These are phyloP conservation scores for Rhynchomys soricoides DNA, from an alignment of 2,113 vertebrate genomes.

Conservation along the genomic window DNA sequence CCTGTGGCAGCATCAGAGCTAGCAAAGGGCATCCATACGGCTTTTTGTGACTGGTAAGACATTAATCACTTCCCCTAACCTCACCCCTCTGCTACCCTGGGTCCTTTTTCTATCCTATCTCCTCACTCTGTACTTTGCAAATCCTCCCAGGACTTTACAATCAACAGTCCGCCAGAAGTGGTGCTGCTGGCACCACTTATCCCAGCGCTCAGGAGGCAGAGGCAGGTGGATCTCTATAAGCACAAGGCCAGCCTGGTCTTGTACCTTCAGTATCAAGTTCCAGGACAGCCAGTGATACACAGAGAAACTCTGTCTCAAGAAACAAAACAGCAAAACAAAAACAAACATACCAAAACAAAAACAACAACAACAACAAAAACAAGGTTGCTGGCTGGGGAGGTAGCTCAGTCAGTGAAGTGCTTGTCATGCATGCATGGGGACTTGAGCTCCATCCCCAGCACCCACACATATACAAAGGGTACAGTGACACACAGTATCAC, in stretches of 20 bases:
- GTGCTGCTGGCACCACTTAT: not conserved
- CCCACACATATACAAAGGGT: not conserved
- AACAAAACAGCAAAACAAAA: not conserved
- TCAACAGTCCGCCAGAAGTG: not conserved
- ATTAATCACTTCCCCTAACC: not conserved
- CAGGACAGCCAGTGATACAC: not conserved
- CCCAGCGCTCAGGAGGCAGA: not conserved
- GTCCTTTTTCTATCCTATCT: not conserved
- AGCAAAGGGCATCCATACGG: rapidly evolving
- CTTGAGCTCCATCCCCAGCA: too few species aligned
- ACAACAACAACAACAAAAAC: too few species aligned
- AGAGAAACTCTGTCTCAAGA: not conserved
- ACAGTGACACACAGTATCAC: not conserved
- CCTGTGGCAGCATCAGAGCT: not conserved
- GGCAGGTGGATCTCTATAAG: not conserved
- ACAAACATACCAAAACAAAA: too few species aligned
- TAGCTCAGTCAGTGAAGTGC: not conserved
- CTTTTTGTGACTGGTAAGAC: rapidly evolving
- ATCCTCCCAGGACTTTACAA: not conserved
- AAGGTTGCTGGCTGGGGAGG: not conserved
- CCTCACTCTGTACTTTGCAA: not conserved
- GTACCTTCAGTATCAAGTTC: not conserved
- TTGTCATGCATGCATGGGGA: not conserved
- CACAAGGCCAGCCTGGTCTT: too few species aligned
- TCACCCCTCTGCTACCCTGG: not conserved